A percentile compares a stretch with the other conserved stretches of the same genome.
Evolutionary conservation across 2,797 vertebrate genomes (phyloP).

Genomic region (Poecile montanus): DNA sequence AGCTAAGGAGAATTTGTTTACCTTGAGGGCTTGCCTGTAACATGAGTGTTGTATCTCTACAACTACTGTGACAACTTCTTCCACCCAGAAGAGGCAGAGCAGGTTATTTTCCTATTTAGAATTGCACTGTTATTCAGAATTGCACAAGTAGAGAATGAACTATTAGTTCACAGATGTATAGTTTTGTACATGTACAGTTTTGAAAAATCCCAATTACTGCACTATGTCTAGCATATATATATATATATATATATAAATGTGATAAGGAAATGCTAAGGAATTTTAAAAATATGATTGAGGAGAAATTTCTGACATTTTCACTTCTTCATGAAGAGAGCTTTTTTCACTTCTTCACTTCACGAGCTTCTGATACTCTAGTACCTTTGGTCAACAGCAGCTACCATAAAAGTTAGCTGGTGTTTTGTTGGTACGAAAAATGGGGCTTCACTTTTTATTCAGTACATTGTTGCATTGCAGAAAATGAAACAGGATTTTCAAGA

Average conservation of each 20-base stretch:
- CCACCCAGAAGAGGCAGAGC: neutral
- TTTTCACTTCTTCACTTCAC: neutral
- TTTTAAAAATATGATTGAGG: neutral
- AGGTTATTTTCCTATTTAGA: neutral
- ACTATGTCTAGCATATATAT: neutral
- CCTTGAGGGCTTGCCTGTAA: neutral
- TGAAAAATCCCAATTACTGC: neutral
- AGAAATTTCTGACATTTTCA: neutral
- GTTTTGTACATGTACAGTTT: neutral
- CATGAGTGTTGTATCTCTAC: neutral
- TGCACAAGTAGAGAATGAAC: neutral
- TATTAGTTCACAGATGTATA: neutral
- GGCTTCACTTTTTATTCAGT: neutral
- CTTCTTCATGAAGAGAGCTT: too few relatives aligned
- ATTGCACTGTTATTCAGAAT: neutral
- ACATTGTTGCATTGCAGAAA: neutral
- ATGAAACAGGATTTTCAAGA: neutral
- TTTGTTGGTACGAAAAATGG: neutral
- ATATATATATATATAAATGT: neutral
- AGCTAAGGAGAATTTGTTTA: neutral
- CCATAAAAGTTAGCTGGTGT: neutral
- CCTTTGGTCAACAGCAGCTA: neutral
- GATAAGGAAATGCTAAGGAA: neutral
- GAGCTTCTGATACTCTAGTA: neutral
- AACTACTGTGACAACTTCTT: neutral